Percentiles rank a stretch among this genome's conserved stretches.
These are phyloP conservation scores for Apteryx mantelli DNA, from an alignment of 2,113 vertebrate species.

Conservation along the genomic window DNA sequence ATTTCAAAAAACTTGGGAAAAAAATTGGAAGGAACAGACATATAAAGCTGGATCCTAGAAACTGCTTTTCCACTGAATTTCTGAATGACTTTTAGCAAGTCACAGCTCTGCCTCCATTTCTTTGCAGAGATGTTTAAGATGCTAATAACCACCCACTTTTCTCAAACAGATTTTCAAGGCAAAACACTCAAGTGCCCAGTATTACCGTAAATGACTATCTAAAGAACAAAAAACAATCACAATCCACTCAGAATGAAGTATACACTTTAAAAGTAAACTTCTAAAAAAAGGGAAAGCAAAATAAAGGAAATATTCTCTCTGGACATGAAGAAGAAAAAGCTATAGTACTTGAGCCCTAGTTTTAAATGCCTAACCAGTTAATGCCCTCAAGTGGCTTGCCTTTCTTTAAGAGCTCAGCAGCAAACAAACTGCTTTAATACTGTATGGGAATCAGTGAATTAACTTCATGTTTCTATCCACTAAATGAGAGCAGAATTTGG, in stretches of 20 bases:
- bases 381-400: background rate
- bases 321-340: background rate
- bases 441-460: background rate
- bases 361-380: background rate
- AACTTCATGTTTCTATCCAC: background rate
- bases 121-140: background rate
- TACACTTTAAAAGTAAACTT: background rate
- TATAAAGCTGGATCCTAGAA: background rate
- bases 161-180: background rate
- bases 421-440: background rate
- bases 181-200: rapidly evolving
- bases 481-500: background rate
- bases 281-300: background rate
- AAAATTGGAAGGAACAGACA: background rate
- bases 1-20: background rate
- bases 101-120: background rate
- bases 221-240: background rate
- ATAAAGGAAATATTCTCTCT: background rate
- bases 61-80: background rate
- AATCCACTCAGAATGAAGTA: background rate
- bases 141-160: background rate
- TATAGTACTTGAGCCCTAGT: background rate
- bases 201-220: background rate
- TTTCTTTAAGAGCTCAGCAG: background rate
- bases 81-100: background rate